These are phyloP conservation scores for Lemur catta DNA, from an alignment of 2,797 vertebrate genomes.

Conservation along the genomic window DNA sequence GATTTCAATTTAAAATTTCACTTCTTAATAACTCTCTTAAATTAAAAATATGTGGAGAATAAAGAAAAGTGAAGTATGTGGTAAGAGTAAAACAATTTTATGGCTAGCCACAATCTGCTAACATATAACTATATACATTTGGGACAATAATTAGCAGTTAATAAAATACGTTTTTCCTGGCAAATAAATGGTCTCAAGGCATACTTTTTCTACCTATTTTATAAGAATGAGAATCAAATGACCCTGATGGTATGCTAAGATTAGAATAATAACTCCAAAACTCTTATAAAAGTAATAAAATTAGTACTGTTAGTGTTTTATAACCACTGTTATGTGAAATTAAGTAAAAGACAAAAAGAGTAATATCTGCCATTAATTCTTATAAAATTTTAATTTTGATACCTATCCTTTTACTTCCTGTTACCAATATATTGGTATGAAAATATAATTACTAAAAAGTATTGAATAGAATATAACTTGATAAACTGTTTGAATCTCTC, in stretches of 20 bases:
- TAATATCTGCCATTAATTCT: neutral
- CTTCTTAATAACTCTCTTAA: conserved; percentile 39
- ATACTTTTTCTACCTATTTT: conserved; percentile 34
- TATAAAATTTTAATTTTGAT: neutral
- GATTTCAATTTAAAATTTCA: conserved; percentile 27
- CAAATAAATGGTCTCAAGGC: conserved; percentile 20
- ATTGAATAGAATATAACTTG: neutral
- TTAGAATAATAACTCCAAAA: neutral
- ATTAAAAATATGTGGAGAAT: conserved; percentile 10
- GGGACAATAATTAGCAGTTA: conserved; percentile 59
- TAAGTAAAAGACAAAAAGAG: neutral
- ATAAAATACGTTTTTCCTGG: conserved; percentile 65
- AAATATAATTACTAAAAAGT: neutral
- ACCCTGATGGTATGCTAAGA: neutral
- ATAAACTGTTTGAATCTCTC: neutral
- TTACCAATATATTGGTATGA: neutral
- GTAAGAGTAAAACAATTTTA: conserved; percentile 40
- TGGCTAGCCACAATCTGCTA: conserved; percentile 39
- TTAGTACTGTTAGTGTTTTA: neutral
- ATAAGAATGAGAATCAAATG: conserved; percentile 46
- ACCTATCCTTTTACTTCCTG: neutral
- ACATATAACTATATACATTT: conserved; percentile 12
- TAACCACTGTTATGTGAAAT: neutral
- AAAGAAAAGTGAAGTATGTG: conserved; percentile 29
- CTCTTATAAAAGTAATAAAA: conserved; percentile 8